These are phyloP conservation scores for Orthosia gracilis DNA, from an alignment of 2,888 invertebrate genomes.

Conservation along the genomic window DNA sequence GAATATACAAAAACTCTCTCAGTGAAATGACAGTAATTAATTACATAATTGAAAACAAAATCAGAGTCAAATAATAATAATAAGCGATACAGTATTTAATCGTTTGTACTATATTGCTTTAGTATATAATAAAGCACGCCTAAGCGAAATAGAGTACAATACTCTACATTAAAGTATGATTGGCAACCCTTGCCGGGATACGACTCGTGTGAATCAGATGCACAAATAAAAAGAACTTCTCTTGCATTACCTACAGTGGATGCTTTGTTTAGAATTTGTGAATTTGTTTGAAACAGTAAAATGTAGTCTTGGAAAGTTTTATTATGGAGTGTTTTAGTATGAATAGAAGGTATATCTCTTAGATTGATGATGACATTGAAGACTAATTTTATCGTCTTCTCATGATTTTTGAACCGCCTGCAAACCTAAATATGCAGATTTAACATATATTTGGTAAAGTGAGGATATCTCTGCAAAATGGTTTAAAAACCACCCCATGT, in stretches of 20 bases:
- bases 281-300: slow-evolving; percentile 33
- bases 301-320: slow-evolving; percentile 5
- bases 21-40: too few relatives aligned
- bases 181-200: slow-evolving; percentile 15
- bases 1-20: too few relatives aligned
- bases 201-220: slow-evolving; percentile 55
- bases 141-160: too few relatives aligned
- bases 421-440: neutral
- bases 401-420: neutral
- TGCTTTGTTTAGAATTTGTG: slow-evolving; percentile 49
- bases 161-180: too few relatives aligned
- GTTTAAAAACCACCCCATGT: too few relatives aligned
- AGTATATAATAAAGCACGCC: too few relatives aligned
- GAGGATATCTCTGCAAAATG: too few relatives aligned
- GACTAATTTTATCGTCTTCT: neutral
- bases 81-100: too few relatives aligned
- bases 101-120: too few relatives aligned
- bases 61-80: too few relatives aligned
- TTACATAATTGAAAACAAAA: too few relatives aligned
- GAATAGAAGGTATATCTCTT: neutral
- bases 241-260: slow-evolving; percentile 15
- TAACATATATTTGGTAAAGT: too few relatives aligned
- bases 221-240: slow-evolving; percentile 51
- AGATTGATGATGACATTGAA: neutral
- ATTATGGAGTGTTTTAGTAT: neutral